Percentiles rank a stretch among this genome's conserved stretches.
These are phyloP conservation scores for Julus scanicus DNA, from an alignment of 2,888 invertebrate species.

Conservation along the genomic window DNA sequence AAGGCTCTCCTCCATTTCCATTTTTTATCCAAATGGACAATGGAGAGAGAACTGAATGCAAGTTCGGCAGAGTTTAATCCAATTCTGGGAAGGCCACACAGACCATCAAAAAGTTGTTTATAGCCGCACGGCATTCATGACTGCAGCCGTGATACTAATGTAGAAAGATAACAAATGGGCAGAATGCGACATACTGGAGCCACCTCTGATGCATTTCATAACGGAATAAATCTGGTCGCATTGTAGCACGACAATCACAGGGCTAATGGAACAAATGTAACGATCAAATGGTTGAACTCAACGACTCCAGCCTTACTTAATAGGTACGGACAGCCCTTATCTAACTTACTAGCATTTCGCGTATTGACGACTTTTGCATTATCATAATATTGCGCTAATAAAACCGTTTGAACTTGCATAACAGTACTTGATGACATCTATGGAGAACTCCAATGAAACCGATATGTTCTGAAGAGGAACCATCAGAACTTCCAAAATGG, in stretches of 20 bases:
- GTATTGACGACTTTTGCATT: too few species aligned
- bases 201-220: neutral
- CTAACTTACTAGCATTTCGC: neutral
- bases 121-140: constrained; percentile 7
- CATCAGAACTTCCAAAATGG: neutral
- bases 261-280: neutral
- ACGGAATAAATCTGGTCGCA: neutral
- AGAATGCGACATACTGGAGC: constrained; percentile 18
- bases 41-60: neutral
- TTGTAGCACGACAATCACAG: neutral
- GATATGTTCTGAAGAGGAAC: too few species aligned
- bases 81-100: constrained; percentile 23
- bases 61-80: constrained; percentile 12
- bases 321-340: neutral
- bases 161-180: constrained; percentile 8
- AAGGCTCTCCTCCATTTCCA: neutral
- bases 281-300: neutral
- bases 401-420: too few species aligned
- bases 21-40: constrained; percentile 3
- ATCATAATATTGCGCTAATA: too few species aligned
- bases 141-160: constrained; percentile 32
- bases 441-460: too few species aligned
- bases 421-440: too few species aligned
- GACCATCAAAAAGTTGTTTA: constrained; percentile 11
- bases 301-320: neutral